These are phyloP conservation scores for Xiphophorus hellerii DNA, from an alignment of 2,113 vertebrate genomes.

Conservation along the genomic window DNA sequence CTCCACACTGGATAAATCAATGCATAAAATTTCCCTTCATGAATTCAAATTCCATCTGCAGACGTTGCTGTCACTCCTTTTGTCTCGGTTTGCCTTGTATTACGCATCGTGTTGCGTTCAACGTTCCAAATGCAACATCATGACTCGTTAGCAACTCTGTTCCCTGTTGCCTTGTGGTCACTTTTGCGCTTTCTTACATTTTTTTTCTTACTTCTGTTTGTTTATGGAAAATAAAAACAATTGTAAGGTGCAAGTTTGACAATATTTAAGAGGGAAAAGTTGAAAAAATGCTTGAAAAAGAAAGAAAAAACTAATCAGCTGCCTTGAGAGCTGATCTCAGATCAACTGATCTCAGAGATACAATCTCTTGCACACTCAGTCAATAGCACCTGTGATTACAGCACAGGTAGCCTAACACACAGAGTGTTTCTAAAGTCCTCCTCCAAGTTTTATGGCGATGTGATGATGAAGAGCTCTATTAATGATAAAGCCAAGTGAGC, in stretches of 20 bases:
- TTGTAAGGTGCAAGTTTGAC: neutral
- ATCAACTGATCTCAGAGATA: neutral
- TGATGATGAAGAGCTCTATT: constrained; percentile 30
- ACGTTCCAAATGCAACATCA: neutral
- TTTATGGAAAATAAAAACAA: neutral
- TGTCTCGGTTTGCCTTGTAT: neutral
- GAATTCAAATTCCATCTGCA: neutral
- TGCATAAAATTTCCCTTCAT: neutral
- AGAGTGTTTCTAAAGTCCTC: constrained; percentile 10
- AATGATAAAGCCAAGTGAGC: constrained; percentile 33
- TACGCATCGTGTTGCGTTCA: too few relatives aligned
- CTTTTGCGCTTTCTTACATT: neutral
- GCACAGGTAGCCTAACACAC: neutral
- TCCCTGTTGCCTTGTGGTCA: neutral
- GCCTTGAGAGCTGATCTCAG: neutral
- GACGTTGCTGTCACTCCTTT: neutral
- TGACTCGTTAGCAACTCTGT: neutral
- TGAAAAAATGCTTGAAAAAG: neutral
- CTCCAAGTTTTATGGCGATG: constrained; percentile 13
- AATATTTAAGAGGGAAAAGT: too few relatives aligned
- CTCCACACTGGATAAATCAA: neutral
- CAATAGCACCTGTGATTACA: constrained; percentile 1
- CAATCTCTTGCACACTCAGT: neutral
- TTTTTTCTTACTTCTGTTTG: too few relatives aligned
- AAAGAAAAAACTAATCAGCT: neutral